Evolutionary conservation across 23 tunicate genomes (phyloP).

Genomic region (Styela plicata): DNA sequence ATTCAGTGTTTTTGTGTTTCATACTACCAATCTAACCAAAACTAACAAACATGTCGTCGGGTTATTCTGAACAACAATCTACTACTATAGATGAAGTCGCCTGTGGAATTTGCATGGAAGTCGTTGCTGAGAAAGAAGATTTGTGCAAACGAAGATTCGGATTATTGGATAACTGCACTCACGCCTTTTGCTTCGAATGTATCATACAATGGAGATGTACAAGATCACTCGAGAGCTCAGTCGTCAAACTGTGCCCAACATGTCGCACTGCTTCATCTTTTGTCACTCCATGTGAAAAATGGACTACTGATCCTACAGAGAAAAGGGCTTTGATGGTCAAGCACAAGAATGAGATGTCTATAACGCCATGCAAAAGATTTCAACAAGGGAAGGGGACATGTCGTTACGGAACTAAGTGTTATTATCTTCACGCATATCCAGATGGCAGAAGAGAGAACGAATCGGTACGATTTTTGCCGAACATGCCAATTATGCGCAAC

Average conservation of each 20-base stretch:
- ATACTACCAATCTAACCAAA: too few species aligned
- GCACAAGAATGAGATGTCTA: neutral
- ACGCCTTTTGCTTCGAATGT: neutral
- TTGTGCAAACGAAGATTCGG: neutral
- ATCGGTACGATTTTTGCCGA: neutral
- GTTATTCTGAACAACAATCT: too few species aligned
- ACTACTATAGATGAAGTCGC: neutral
- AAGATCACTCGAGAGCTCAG: neutral
- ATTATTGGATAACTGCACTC: neutral
- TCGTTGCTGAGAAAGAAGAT: neutral
- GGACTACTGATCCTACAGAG: neutral
- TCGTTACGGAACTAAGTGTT: neutral
- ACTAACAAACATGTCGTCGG: too few species aligned
- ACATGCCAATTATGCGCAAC: neutral
- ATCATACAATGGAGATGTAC: neutral
- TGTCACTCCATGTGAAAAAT: neutral
- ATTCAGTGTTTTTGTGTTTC: too few species aligned
- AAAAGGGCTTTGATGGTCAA: neutral
- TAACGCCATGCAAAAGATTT: neutral
- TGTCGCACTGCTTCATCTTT: neutral
- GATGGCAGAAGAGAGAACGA: neutral
- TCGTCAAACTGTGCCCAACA: neutral
- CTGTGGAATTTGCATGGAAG: neutral
- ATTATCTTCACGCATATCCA: neutral
- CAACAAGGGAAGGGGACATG: neutral